phyloP scores from a whole-genome alignment of 2,888 invertebrate genomes.

The Agrypnus murinus region DNA sequence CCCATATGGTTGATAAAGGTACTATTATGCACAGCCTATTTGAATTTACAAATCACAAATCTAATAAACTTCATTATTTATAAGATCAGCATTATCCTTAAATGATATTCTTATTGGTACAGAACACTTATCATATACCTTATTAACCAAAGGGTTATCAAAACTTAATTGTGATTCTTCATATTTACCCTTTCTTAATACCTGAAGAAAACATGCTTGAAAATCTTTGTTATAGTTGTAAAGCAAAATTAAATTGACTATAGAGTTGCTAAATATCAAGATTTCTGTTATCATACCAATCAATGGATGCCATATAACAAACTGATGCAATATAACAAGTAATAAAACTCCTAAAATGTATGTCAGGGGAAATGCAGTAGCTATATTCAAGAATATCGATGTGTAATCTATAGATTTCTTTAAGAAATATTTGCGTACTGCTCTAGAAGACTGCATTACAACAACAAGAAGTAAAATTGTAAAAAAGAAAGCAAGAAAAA shows the following conservation, averaged over 20 bases:
- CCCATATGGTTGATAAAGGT: too few relatives aligned
- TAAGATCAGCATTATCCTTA: too few relatives aligned
- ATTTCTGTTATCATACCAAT: background rate
- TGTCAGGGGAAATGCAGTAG: background rate
- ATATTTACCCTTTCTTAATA: background rate
- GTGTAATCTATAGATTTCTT: background rate
- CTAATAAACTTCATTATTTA: too few relatives aligned
- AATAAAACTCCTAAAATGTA: background rate
- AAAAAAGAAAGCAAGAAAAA: too few relatives aligned
- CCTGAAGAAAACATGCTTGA: slow-evolving; percentile 24
- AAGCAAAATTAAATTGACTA: slow-evolving; percentile 32
- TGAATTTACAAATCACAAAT: too few relatives aligned
- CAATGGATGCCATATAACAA: background rate
- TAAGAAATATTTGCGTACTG: background rate
- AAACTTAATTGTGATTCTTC: background rate
- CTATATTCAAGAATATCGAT: background rate
- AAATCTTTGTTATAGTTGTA: slow-evolving; percentile 26
- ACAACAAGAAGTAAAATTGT: slow-evolving; percentile 20
- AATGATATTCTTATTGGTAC: background rate
- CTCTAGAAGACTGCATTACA: background rate
- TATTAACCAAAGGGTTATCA: slow-evolving; percentile 1
- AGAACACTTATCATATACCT: background rate
- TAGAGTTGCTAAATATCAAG: slow-evolving; percentile 25
- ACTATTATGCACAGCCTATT: too few relatives aligned
- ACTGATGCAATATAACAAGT: background rate